Percentiles rank a stretch among this genome's conserved stretches.
Evolutionary conservation across 2,797 vertebrate species (phyloP).

Genomic region (Avahi laniger): DNA sequence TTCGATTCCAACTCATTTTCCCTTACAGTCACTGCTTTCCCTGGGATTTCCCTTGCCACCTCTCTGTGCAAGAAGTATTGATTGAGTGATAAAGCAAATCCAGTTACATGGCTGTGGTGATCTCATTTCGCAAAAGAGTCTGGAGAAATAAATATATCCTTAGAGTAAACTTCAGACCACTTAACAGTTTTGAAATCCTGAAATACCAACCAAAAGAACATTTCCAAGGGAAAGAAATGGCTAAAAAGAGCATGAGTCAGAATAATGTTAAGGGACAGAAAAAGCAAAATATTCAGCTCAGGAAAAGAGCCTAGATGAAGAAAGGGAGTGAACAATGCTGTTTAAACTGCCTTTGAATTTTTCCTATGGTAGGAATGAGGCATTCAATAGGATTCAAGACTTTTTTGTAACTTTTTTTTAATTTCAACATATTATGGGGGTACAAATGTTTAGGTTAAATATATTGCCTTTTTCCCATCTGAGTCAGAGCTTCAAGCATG

Average conservation of each 20-base stretch:
- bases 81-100: conserved; percentile 75
- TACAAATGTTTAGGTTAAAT: too few relatives aligned
- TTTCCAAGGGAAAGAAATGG: conserved; percentile 22
- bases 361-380: background rate
- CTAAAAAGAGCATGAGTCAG: conserved; percentile 28
- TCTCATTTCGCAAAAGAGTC: conserved; percentile 74
- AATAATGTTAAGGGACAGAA: background rate
- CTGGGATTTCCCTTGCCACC: conserved; percentile 42
- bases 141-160: conserved; percentile 67
- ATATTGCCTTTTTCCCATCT: too few relatives aligned
- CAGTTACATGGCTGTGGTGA: conserved; percentile 65
- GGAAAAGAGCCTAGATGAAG: background rate
- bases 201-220: conserved; percentile 56
- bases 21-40: conserved; percentile 22
- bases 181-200: conserved; percentile 61
- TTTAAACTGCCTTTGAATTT: background rate
- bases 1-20: conserved; percentile 61
- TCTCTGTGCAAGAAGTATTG: conserved; percentile 62
- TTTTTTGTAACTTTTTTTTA: background rate
- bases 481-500: too few relatives aligned
- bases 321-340: background rate
- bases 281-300: background rate
- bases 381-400: background rate
- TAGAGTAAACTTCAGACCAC: conserved; percentile 64
- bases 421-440: too few relatives aligned